Percentiles rank a stretch among this genome's conserved stretches.
phyloP scores from a whole-genome alignment of 2,113 vertebrate genomes.

The Anoura caudifer region DNA sequence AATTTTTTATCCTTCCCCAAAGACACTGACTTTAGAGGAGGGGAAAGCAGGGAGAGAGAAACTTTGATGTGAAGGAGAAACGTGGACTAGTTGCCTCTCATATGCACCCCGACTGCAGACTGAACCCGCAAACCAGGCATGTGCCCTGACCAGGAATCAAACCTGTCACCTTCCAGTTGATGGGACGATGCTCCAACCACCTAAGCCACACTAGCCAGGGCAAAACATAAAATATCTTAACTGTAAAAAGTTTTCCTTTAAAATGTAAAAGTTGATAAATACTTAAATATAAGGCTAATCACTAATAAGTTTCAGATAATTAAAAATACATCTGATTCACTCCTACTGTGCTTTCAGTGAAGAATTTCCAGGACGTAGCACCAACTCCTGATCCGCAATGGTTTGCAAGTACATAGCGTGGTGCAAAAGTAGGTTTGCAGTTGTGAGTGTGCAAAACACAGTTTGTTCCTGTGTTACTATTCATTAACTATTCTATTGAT shows the following conservation, averaged over 20 bases:
- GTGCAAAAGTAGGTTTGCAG: neutral
- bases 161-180: too few relatives aligned
- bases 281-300: neutral
- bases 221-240: neutral
- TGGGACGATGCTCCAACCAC: too few relatives aligned
- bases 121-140: too few relatives aligned
- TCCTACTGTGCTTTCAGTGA: neutral
- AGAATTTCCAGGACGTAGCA: neutral
- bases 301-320: neutral
- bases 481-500: neutral
- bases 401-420: neutral
- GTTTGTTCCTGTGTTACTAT: neutral
- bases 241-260: conserved; percentile 7
- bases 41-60: too few relatives aligned
- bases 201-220: too few relatives aligned
- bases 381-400: neutral
- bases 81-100: too few relatives aligned
- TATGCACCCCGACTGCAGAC: too few relatives aligned
- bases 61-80: too few relatives aligned
- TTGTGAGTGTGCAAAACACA: neutral
- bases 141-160: too few relatives aligned
- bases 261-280: neutral
- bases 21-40: too few relatives aligned
- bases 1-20: too few relatives aligned
- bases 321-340: neutral